Evolutionary conservation across 2,797 vertebrate species (phyloP).

Genomic region (Lerista edwardsae): DNA sequence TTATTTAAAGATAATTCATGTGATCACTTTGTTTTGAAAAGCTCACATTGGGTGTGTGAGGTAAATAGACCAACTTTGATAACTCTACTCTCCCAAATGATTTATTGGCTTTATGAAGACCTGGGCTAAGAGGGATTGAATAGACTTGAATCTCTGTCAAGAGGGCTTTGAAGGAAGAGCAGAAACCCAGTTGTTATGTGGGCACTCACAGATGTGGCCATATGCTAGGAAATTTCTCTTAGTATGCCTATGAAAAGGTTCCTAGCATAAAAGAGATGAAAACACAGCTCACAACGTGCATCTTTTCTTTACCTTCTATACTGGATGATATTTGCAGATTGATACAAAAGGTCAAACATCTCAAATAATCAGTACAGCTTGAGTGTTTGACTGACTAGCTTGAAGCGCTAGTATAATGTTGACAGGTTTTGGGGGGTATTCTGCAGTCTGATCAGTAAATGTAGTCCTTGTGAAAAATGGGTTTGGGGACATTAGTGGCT

Average conservation of each 20-base stretch:
- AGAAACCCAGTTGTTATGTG: conserved; percentile 11
- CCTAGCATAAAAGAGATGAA: neutral
- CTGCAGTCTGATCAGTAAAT: neutral
- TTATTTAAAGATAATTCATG: neutral
- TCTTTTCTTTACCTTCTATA: neutral
- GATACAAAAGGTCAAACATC: neutral
- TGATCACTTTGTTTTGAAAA: too few relatives aligned
- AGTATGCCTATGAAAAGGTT: neutral
- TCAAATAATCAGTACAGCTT: neutral
- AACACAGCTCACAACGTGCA: neutral
- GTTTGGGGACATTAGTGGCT: neutral
- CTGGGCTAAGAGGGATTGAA: conserved; percentile 3
- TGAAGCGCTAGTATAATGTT: neutral
- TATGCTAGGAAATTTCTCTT: conserved; percentile 14
- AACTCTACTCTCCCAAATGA: neutral
- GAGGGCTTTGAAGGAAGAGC: conserved; percentile 2
- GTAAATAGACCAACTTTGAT: neutral
- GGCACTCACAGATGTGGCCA: neutral
- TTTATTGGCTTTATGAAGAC: neutral
- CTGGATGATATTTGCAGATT: neutral
- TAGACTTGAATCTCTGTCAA: neutral
- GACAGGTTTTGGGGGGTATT: neutral
- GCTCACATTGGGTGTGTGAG: neutral
- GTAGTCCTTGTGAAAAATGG: conserved; percentile 10
- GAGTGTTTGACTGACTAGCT: neutral